Evolutionary conservation across 2,888 invertebrate genomes (phyloP).

Genomic region (Germaria angustata): DNA sequence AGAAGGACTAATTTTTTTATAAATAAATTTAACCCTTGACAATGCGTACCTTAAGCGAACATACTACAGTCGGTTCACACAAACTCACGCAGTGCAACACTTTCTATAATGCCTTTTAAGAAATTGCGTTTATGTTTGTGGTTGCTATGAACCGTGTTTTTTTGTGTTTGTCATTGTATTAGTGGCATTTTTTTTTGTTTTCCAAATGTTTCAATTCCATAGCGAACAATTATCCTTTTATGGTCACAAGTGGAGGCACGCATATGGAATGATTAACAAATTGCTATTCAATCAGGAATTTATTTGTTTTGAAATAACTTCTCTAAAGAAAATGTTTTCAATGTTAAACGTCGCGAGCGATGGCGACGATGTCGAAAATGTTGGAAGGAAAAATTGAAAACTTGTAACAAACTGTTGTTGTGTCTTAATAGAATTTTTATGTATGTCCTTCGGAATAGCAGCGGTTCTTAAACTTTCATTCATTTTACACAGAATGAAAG

Average conservation of each 20-base stretch:
- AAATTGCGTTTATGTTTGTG: slow-evolving; percentile 11
- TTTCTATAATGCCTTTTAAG: neutral
- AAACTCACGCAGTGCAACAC: slow-evolving; percentile 23
- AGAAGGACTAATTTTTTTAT: slow-evolving; percentile 18
- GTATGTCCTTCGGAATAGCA: slow-evolving; percentile 34
- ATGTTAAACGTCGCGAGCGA: slow-evolving; percentile 43
- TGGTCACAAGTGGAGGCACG: slow-evolving; percentile 63
- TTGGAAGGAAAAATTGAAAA: slow-evolving; percentile 22
- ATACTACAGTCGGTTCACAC: neutral
- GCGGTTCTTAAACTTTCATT: slow-evolving; percentile 23
- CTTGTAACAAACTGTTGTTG: slow-evolving; percentile 51
- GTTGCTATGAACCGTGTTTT: neutral
- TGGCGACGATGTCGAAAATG: slow-evolving; percentile 18
- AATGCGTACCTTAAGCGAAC: neutral
- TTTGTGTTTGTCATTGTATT: no score
- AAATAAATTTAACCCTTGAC: slow-evolving; percentile 44
- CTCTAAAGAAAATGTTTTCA: slow-evolving; percentile 58
- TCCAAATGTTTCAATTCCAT: slow-evolving; percentile 69
- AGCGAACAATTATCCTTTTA: slow-evolving; percentile 71
- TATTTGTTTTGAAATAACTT: slow-evolving; percentile 54
- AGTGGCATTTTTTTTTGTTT: slow-evolving; percentile 33
- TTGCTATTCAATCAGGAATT: slow-evolving; percentile 65
- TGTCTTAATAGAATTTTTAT: slow-evolving; percentile 47
- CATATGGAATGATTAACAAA: slow-evolving; percentile 67
- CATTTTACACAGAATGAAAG: neutral